Conservation (phyloP, 1,140 invertebrate genomes). For the Bombus consobrinus region DNA sequence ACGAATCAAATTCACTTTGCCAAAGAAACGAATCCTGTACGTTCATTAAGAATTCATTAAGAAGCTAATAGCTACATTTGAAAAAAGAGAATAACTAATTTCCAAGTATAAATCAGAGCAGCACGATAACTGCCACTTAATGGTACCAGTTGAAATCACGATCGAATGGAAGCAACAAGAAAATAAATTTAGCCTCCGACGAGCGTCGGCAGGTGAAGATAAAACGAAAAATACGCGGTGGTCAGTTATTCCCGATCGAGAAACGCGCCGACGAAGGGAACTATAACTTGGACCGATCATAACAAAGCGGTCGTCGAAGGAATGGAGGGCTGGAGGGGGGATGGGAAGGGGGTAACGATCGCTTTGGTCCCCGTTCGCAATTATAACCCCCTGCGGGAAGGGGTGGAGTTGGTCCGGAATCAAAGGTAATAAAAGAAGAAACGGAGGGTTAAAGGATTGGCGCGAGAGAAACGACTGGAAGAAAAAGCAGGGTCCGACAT, state of each 20-base stretch:
- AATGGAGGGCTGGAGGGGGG: neutral
- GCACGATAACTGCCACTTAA: too few relatives aligned
- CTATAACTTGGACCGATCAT: conserved; percentile 52
- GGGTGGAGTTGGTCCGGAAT: conserved; percentile 21
- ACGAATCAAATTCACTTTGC: too few relatives aligned
- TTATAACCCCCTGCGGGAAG: conserved; percentile 49
- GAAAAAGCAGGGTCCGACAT: conserved; percentile 41
- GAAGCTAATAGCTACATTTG: too few relatives aligned
- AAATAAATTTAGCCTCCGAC: neutral
- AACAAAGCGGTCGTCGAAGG: conserved; percentile 50
- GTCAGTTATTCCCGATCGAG: conserved; percentile 19
- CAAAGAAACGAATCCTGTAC: too few relatives aligned
- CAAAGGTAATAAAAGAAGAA: conserved; percentile 59
- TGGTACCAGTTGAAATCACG: neutral
- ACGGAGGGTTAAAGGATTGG: conserved; percentile 47
- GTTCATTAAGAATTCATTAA: too few relatives aligned
- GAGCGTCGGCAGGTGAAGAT: neutral
- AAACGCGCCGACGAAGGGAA: conserved; percentile 37
- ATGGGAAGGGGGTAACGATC: conserved; percentile 32
- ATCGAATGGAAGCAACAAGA: neutral
- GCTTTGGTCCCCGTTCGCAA: conserved; percentile 42
- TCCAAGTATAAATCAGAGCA: too few relatives aligned
- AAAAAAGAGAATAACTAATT: too few relatives aligned
- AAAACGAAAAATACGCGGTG: neutral
- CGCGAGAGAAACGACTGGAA: conserved; percentile 36